phyloP scores from a whole-genome alignment of 2,888 invertebrate genomes.

The Pterostichus madidus region DNA sequence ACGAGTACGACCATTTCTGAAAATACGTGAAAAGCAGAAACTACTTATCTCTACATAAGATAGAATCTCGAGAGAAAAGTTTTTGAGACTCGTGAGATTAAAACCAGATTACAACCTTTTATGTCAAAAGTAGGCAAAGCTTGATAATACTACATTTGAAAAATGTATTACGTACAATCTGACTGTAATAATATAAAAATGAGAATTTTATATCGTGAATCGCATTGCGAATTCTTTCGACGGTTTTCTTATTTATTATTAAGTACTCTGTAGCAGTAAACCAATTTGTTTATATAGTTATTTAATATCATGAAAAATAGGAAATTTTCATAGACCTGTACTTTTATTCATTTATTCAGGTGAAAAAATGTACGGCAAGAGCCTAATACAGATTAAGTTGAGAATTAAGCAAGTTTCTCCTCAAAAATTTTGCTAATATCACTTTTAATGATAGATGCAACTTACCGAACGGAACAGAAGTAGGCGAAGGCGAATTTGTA shows the following conservation, averaged over 20 bases:
- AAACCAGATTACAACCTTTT: constrained; percentile 46
- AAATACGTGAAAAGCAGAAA: constrained; percentile 36
- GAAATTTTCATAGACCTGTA: no score
- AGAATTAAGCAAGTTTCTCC: no score
- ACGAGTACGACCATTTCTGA: constrained; percentile 20
- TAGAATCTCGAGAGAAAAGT: constrained; percentile 40
- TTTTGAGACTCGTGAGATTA: constrained; percentile 38
- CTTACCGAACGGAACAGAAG: constrained; percentile 83
- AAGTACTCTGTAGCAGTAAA: no score
- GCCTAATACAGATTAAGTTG: no score
- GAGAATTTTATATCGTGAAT: no score
- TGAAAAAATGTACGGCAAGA: no score
- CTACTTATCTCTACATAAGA: constrained; percentile 41
- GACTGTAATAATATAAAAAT: neutral
- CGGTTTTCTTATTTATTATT: no score
- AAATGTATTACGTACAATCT: constrained; percentile 16
- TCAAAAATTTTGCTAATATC: no score
- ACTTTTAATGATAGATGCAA: constrained; percentile 79
- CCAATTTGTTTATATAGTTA: no score
- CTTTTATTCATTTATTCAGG: no score
- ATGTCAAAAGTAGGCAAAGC: constrained; percentile 40
- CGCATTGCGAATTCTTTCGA: no score
- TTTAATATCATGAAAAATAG: no score
- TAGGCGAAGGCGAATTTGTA: constrained; percentile 88
- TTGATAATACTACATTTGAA: constrained; percentile 37